A percentile compares a stretch with the other conserved stretches of the same genome.
Conservation (phyloP, 2,797 vertebrate genomes). For the Xenopus petersii region DNA sequence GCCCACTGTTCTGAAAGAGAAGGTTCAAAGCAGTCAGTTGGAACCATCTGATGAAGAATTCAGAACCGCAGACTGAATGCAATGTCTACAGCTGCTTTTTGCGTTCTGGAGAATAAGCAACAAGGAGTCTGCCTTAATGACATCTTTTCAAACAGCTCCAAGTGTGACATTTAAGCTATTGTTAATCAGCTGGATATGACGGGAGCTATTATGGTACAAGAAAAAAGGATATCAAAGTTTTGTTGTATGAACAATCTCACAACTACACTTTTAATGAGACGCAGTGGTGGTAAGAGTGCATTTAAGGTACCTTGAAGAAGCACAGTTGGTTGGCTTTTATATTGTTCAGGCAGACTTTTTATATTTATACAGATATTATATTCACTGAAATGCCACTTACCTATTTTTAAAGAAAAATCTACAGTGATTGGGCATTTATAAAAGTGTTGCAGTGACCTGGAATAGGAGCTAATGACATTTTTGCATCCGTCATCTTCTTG, state of each 20-base stretch:
- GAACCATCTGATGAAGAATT: neutral
- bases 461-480: no score
- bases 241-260: neutral
- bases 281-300: neutral
- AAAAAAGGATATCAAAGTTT: neutral
- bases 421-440: no score
- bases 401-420: no score
- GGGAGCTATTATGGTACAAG: slow-evolving; percentile 5
- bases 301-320: neutral
- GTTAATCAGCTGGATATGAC: slow-evolving; percentile 22
- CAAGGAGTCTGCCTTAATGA: slow-evolving; percentile 22
- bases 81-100: slow-evolving; percentile 8
- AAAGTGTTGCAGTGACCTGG: no score
- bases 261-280: neutral
- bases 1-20: neutral
- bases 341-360: neutral
- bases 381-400: no score
- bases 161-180: slow-evolving; percentile 18
- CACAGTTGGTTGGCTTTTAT: neutral
- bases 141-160: slow-evolving; percentile 6
- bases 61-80: slow-evolving; percentile 16
- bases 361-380: no score
- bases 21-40: neutral
- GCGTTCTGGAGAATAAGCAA: slow-evolving; percentile 25
- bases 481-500: no score